Base-by-base conservation (phyloP, 2,113 vertebrate species). In the Stictonetta naevosa region DNA sequence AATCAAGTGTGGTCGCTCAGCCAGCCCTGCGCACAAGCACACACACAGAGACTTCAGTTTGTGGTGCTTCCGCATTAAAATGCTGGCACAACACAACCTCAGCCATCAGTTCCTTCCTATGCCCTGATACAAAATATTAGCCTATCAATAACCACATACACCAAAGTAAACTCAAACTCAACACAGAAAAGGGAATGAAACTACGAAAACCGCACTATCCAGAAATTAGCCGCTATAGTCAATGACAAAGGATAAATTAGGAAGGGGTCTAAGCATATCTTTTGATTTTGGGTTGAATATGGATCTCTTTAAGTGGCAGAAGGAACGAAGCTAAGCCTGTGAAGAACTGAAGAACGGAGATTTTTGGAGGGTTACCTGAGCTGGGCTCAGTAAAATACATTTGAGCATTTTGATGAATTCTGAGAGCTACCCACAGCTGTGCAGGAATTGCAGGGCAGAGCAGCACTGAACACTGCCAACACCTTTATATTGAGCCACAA, bases 101-200 rank as follows among this genome's bases (percentile, higher is more conserved):
- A 56, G 2, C 8, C 55, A 48, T 2, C 0, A 0, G 13, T 40
- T 85, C 50, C 29, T 59, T 83, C 60, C 62, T 33, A 40, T 55
- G 79, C 29, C 14, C n/a, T 25, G 22, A 46, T 6, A 80, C 36
- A 63, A 88, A 90, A 11, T 7, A 11, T 18, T 10, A 10, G 55
- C 17, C 44, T 20, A 6, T 16, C 20, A 60, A 0, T 33, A 89
- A 60, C 28, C 81, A 67, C 2, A 4, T 4, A 14, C 3, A 14
- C 16, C 52, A 87, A 42, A 92, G 83, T 17, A 84, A 91, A 82
- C 33, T 73, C 52, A 63, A 4, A 18, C 4, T 5, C 28, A 75
- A 17, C 6, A 34, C 13, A 58, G 44, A 50, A 76, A 84, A 53
- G 29, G 1, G 8, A 36, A 52, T 5, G 18, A 59, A 82, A 59